Evolutionary conservation across 2,113 vertebrate genomes (phyloP), one percentile per base, ranked within the genome.

Genomic region (Dasyornis broadbenti): DNA sequence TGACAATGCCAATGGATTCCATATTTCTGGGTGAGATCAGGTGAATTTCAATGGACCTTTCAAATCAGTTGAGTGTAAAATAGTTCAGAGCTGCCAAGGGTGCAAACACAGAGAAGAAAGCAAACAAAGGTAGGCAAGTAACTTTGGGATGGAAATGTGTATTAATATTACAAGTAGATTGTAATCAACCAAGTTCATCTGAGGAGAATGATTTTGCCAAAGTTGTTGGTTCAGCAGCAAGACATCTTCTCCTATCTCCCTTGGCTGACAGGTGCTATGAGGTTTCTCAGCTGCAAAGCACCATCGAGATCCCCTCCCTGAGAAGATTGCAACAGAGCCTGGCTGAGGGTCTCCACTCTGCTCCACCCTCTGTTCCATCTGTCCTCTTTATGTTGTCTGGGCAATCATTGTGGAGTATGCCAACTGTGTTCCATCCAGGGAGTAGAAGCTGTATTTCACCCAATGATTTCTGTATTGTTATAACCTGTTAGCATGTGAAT

Each of bases 381-480:
- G 16, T 13, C 20, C 15, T 8, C 5, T 12, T 42, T 5, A 31
- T n/a, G 20, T 6, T 40, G 19, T 30, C n/a, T 35, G 23, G 10
- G 59, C 12, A 56, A 40, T 30, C 30, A 10, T 1, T 40, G 20
- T 27, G 39, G 57, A 44, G 26, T 50, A 28, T 85, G 60, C 10
- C 42, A 40, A 1, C 15, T 0, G 0, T 42, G 30, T 30, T 20
- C 42, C 35, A 16, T 17, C 30, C 70, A 49, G 42, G 16, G 24
- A 47, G 4, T 5, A 17, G 30, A 26, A 85, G 24, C 21, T 49
- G 13, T 30, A 35, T 17, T 49, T 57, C 16, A 35, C 16, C 31
- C 26, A 11, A 2, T 35, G 14, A 19, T 35, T 85, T 31, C 35
- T 3, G 1, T 49, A 12, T 8, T 0, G 0, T 42, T 26, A 6